phyloP scores from a whole-genome alignment of 1,140 invertebrate species.

The Drosophila pseudoobscura region DNA sequence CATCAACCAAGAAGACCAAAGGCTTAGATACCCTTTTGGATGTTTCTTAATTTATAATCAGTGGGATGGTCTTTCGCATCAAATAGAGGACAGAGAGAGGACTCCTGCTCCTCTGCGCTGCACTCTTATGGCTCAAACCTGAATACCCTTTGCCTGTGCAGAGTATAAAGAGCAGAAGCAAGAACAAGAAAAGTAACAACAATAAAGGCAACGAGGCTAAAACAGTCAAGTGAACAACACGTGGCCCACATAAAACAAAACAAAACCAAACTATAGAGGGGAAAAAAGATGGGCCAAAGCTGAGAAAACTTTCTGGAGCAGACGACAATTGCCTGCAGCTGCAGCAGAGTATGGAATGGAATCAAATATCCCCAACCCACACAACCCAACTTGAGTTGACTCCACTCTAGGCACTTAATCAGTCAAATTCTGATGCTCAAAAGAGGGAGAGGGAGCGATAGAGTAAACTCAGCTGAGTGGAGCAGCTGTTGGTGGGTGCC shows the following conservation, averaged over 20 bases:
- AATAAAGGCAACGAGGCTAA: constrained; percentile 55
- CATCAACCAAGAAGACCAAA: constrained; percentile 16
- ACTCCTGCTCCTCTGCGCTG: too few species aligned
- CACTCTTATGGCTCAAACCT: too few species aligned
- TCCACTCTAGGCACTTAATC: constrained; percentile 64
- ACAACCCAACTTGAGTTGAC: constrained; percentile 37
- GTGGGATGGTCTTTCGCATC: too few species aligned
- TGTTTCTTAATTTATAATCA: too few species aligned
- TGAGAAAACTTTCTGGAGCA: constrained; percentile 45
- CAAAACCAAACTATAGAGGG: constrained; percentile 14
- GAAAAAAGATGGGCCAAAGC: constrained; percentile 10
- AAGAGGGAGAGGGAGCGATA: too few species aligned
- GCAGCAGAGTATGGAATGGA: constrained; percentile 27
- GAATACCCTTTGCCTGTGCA: too few species aligned
- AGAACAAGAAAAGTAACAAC: constrained; percentile 37
- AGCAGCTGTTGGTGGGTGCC: constrained; percentile 57
- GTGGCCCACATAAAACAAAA: constrained; percentile 61
- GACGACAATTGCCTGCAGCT: constrained; percentile 72
- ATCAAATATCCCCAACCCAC: constrained; percentile 13
- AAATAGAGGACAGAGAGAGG: too few species aligned
- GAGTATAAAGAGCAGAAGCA: too few species aligned
- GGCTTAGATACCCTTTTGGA: constrained; percentile 9
- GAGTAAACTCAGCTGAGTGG: constrained; percentile 1
- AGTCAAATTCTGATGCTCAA: constrained; percentile 56
- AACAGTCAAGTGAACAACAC: constrained; percentile 55